Base-by-base conservation (phyloP, 2,797 vertebrate genomes). In the Sorex maritimensis region DNA sequence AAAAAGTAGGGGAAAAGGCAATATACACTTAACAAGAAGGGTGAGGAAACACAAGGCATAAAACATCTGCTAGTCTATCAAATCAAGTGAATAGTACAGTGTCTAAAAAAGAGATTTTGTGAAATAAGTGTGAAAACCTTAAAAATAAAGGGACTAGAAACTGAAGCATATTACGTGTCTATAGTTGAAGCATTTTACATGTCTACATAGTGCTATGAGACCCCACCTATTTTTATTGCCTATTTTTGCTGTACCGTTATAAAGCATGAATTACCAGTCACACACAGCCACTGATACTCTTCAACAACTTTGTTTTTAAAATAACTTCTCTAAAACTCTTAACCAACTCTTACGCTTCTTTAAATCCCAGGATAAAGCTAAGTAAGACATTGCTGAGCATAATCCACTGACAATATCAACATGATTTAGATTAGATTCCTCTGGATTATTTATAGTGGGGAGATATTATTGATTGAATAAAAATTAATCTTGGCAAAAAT, bases 371-470 rank as follows among this genome's bases (percentile, higher is more conserved):
- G 17, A 71, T 55, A 41, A 67, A 95, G 41, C 28, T 92, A 71
- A 81, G 13, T 65, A 86, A 83, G 90, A 90, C 15, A 89, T 91
- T 83, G 67, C 58, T 96, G 82, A 79, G 5, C 49, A 69, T 67
- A 89, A 89, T 63, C 67, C 23, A 75, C 30, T 77, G 34, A 6
- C 21, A 55, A 72, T 89, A 82, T 21, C 63, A 71, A 86, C 1
- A 63, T 12, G 30, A 92, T 83, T 94, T 83, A 88, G 19, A 84
- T 77, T 95, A 94, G 14, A 12, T 92, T 95, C 67, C 81, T 90
- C 72, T 49, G 1, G 46, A 55, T 34, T 49, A 41, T 82, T 90
- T 75, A 49, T 84, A 24, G 58, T 73, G 2, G 9, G 26, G 44
- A 49, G 21, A 44, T 86, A 52, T 61, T 94, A 30, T 85, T 91